phyloP scores from a whole-genome alignment of 2,113 vertebrate species.

The Piprites chloris region DNA sequence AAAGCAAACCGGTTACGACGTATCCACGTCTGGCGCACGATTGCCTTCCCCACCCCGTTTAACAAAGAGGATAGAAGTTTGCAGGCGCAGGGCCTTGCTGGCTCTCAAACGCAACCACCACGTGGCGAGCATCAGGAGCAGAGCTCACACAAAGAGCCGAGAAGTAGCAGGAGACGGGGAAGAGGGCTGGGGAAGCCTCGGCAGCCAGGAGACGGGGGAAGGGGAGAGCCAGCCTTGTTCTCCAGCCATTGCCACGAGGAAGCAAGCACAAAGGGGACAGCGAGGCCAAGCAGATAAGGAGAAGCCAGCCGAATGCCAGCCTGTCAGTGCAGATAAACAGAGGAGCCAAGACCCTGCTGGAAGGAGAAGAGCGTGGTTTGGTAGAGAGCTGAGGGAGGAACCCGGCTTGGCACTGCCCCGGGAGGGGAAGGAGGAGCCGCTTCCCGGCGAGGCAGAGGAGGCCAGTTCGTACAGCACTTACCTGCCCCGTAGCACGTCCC shows the following conservation, averaged over 20 bases:
- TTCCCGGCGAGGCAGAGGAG: not conserved
- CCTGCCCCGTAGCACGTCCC: not conserved
- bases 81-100: not conserved
- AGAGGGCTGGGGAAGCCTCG: not conserved
- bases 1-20: not conserved
- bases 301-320: not conserved
- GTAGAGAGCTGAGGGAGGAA: not conserved
- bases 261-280: not conserved
- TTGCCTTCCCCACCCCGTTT: not conserved
- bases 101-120: conserved; percentile 24
- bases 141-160: conserved; percentile 45
- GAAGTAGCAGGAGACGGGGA: not conserved
- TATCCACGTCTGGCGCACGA: not conserved
- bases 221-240: not conserved
- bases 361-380: not conserved
- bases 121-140: conserved; percentile 26
- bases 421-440: not conserved
- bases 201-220: not conserved
- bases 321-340: not conserved
- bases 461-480: not conserved
- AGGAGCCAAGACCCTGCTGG: not conserved
- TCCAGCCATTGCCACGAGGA: not conserved
- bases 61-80: conserved; percentile 43
- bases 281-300: conserved; percentile 1
- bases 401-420: not conserved